These are phyloP conservation scores for Chunga burmeisteri DNA, from an alignment of 2,113 vertebrate species.

Conservation along the genomic window DNA sequence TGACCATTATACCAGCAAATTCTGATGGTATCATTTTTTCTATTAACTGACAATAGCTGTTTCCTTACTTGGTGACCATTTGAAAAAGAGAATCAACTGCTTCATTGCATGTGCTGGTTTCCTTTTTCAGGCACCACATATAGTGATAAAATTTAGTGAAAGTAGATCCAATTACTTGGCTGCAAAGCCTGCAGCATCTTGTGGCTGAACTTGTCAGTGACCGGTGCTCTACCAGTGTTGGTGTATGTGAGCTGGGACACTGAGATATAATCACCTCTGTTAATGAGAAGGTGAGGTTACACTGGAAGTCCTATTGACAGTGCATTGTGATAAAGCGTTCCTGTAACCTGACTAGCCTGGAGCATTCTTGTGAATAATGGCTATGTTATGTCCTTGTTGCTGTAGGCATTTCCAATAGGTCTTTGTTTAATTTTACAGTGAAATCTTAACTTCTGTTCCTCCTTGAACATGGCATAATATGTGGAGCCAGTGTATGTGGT, in stretches of 20 bases:
- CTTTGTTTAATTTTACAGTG: background rate
- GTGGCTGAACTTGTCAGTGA: background rate
- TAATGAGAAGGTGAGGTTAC: background rate
- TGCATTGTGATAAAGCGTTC: background rate
- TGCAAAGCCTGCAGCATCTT: background rate
- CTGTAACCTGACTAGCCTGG: background rate
- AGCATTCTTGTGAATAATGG: background rate
- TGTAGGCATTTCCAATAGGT: background rate
- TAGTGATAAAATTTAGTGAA: background rate
- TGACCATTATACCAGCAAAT: background rate
- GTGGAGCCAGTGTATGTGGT: background rate
- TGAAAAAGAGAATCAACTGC: background rate
- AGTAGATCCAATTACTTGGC: background rate
- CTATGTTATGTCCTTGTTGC: background rate
- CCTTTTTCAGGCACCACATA: background rate
- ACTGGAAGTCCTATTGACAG: background rate
- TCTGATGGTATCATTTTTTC: background rate
- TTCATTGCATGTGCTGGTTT: background rate
- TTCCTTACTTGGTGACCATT: background rate
- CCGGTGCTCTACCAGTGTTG: fast-evolving
- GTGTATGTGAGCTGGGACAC: background rate
- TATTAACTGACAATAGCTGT: background rate
- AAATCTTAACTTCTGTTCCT: background rate
- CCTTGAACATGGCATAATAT: background rate
- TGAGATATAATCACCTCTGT: background rate